phyloP scores from a whole-genome alignment of 2,113 vertebrate genomes.

The Nanorana parkeri region DNA sequence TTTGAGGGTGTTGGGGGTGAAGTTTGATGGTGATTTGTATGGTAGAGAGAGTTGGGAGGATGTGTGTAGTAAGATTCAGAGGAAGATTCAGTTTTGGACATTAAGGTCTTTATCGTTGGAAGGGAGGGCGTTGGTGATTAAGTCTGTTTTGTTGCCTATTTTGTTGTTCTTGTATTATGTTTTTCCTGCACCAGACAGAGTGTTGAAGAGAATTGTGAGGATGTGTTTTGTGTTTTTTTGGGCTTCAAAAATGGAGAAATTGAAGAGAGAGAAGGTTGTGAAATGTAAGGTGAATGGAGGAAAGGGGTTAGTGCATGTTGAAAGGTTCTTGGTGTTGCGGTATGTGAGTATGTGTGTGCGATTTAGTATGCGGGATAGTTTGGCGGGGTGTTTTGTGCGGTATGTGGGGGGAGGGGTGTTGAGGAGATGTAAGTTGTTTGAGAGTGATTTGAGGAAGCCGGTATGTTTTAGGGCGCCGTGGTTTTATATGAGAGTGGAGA shows the following conservation, averaged over 20 bases:
- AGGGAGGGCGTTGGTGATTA: background rate
- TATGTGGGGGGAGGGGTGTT: background rate
- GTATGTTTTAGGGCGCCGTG: background rate
- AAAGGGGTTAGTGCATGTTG: background rate
- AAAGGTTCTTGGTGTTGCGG: background rate
- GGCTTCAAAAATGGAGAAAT: background rate
- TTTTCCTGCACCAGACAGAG: background rate
- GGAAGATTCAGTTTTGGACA: background rate
- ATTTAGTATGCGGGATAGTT: background rate
- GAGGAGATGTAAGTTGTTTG: background rate
- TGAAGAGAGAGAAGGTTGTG: background rate
- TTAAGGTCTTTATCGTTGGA: background rate
- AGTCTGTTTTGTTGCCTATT: background rate
- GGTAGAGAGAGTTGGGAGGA: background rate
- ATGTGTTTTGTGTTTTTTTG: background rate
- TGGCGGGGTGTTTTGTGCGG: background rate
- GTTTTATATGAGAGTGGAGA: background rate
- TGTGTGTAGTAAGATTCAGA: background rate
- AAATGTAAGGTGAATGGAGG: background rate
- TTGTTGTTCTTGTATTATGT: background rate
- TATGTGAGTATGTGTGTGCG: conserved; percentile 2
- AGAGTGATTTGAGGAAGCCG: background rate
- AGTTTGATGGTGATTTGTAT: background rate
- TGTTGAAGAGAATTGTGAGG: background rate
- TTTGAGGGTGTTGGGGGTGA: background rate